Base-by-base conservation (phyloP, 64 coral and sea anemone genomes). In the Pocillopora damicornis region DNA sequence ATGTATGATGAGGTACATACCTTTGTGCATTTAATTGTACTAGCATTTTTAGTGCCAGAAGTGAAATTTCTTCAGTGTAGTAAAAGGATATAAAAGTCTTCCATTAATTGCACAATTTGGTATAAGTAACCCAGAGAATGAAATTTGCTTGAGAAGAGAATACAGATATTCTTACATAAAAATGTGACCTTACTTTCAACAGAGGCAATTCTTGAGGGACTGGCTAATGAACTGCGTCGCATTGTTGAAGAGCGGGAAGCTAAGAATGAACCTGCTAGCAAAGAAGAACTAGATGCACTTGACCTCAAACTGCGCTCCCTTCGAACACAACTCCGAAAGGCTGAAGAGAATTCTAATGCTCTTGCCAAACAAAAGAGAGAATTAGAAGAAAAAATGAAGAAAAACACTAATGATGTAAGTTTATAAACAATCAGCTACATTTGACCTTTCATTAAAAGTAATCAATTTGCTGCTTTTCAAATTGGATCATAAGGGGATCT, bases 171-270 rank as follows among this genome's bases (percentile, higher is more conserved):
- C 30, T 17, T 58, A 23, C 34, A 9, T 37, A 18, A 30, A 37
- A 78, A 78, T 78, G 15, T 78, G 34, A 17, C 9, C 2, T 82
- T 78, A 18, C 63, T 89, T 63, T 63, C n/a, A 18, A 59, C 69
- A 96, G 94, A 91, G 66, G 91, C 91, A 36, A 96, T 96, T 76
- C 81, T 96, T 61, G 94, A 96, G 75, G 94, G 94, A 2, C 85
- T 96, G 23, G 94, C 94, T 1, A 66, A 57, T 20, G 94, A 96
- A 57, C 87, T 96, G 61, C 88, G 86, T 71, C 94, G 94, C 15
- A 90, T 96, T 20, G 94, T 96, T 20, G 94, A 96, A 60, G 88
- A 92, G 63, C 91, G 94, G 56, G 94, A 96, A 18, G 69, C 94
- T 0, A 96, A 96, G 42, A 63, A 35, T 9, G 89, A 88, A 6